Conservation (phyloP, 2,888 invertebrate species). For the Antheraea yamamai region DNA sequence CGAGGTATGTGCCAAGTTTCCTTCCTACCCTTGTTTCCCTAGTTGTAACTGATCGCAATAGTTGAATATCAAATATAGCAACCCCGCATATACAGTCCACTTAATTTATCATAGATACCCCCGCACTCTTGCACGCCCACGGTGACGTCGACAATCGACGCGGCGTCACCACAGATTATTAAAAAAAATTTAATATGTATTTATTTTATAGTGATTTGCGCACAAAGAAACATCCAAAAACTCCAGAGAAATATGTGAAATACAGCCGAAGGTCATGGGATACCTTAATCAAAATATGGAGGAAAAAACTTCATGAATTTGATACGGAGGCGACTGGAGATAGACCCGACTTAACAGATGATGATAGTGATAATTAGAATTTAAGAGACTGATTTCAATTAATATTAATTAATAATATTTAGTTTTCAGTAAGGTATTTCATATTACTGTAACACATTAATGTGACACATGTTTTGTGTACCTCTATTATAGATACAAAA, state of each 20-base stretch:
- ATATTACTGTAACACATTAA: not conserved
- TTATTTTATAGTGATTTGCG: constrained; percentile 80
- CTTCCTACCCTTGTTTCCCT: too few relatives aligned
- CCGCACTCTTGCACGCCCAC: too few relatives aligned
- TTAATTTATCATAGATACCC: too few relatives aligned
- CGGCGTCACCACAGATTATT: too few relatives aligned
- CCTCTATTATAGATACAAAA: not conserved
- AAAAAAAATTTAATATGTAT: not conserved
- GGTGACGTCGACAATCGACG: too few relatives aligned
- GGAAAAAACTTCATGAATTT: constrained; percentile 90
- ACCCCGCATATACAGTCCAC: too few relatives aligned
- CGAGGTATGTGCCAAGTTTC: too few relatives aligned
- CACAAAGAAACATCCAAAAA: constrained; percentile 89
- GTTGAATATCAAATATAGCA: too few relatives aligned
- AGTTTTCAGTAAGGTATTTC: not conserved
- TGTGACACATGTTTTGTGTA: not conserved
- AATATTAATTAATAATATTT: not conserved
- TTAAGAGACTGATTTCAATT: constrained; percentile 18
- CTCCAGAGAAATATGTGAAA: constrained; percentile 93
- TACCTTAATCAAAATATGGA: constrained; percentile 92
- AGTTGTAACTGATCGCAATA: too few relatives aligned
- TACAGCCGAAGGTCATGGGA: constrained; percentile 97
- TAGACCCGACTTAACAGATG: constrained; percentile 25
- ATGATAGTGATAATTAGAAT: constrained; percentile 25
- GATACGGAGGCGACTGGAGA: constrained; percentile 74